Evolutionary conservation across 2,113 vertebrate species (phyloP), one percentile per base, ranked within the genome.

Genomic region (Hippoglossus stenolepis): DNA sequence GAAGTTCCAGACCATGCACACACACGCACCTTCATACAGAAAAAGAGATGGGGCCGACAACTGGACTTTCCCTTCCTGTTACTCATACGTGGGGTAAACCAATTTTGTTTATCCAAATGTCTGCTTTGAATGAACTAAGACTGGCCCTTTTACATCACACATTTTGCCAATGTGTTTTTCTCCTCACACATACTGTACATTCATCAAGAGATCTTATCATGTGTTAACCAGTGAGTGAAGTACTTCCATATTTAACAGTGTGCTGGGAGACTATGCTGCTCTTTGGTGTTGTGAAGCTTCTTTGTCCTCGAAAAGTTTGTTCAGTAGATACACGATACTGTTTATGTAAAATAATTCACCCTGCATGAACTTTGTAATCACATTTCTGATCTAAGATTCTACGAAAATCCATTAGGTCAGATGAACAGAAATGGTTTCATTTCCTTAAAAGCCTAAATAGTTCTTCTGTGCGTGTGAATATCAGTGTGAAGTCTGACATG

Each of bases 21-120:
- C n/a, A 5, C 26, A 28, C 18, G 1, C 14, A 18, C 9, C 4
- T 26, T 20, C 59, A 31, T 8, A 4, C 38, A 59, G 2, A 38
- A 9, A 49, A 5, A 31, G 6, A 43, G 10, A 43, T 2, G 11
- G 56, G 47, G 59, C 3, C 23, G 4, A 26, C 5, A 77, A 1
- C 14, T 73, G 85, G 81, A 87, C 26, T 87, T 89, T 31, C 88
- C 87, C 75, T 73, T 3, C 10, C 6, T 10, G 71, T 64, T 59
- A 72, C 38, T 82, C 81, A 82, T 15, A 5, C 6, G 18, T 2
- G 62, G 67, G 71, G 24, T 35, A 71, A 56, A 0, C 56, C 68
- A 72, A 4, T 51, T 62, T 21, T 58, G 5, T 15, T 26, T 6
- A 0, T 5, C 21, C 14, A 78, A 88, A 82, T 72, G 75, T 84